phyloP scores from a whole-genome alignment of 2,888 invertebrate species.

The Tetheella fluctuosa region DNA sequence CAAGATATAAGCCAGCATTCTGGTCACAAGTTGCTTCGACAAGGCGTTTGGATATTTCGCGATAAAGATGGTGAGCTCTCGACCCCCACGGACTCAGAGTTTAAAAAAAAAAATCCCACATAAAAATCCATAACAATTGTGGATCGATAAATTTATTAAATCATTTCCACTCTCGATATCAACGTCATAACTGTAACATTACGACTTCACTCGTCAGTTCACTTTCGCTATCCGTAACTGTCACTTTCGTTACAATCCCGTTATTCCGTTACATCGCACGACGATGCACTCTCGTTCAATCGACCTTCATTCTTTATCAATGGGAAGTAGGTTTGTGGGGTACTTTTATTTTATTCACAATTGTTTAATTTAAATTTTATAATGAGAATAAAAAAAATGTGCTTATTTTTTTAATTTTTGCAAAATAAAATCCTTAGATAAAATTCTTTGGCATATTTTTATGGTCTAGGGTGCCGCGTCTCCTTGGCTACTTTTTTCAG shows the following conservation, averaged over 20 bases:
- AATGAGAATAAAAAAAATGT: background rate
- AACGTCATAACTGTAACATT: slow-evolving; percentile 10
- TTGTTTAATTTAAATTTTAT: slow-evolving; percentile 9
- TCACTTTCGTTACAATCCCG: slow-evolving; percentile 12
- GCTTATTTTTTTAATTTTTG: slow-evolving; percentile 1
- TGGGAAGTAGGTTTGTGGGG: slow-evolving; percentile 11
- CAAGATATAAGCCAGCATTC: no score
- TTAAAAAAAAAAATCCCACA: background rate
- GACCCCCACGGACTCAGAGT: no score
- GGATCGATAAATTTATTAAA: background rate
- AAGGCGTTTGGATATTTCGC: no score
- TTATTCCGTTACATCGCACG: slow-evolving; percentile 1
- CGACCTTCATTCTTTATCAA: slow-evolving; percentile 16
- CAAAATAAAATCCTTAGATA: background rate
- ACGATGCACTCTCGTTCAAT: slow-evolving; percentile 10
- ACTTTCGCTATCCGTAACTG: slow-evolving; percentile 15
- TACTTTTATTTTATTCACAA: background rate
- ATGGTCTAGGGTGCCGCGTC: no score
- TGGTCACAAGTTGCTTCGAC: no score
- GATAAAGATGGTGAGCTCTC: no score
- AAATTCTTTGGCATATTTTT: no score
- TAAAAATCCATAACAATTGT: background rate
- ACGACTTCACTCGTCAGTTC: slow-evolving; percentile 7
- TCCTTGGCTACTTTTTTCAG: no score
- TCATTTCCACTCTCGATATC: background rate